phyloP scores from a whole-genome alignment of 2,888 invertebrate genomes.

The Drosophila helvetica region DNA sequence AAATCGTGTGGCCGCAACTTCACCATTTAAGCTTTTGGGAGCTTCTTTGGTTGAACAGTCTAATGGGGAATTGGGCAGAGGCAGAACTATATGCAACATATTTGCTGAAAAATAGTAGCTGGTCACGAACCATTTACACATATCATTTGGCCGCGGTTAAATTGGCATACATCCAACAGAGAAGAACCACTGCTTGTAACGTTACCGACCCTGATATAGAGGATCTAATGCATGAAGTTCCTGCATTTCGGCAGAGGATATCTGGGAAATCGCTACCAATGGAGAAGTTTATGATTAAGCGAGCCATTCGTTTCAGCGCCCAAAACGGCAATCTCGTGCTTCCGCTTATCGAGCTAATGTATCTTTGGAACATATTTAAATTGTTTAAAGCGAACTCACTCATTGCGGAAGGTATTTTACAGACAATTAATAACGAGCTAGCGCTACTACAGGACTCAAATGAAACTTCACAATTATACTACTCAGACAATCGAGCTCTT shows the following conservation, averaged over 20 bases:
- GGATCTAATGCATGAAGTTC: conserved; percentile 89
- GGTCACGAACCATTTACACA: conserved; percentile 96
- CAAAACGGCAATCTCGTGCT: conserved; percentile 90
- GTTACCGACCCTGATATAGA: conserved; percentile 83
- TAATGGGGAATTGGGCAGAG: conserved; percentile 88
- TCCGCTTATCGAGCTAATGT: conserved; percentile 94
- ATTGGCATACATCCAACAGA: conserved; percentile 87
- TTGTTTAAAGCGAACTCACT: conserved; percentile 89
- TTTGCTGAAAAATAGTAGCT: conserved; percentile 91
- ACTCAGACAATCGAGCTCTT: conserved; percentile 90
- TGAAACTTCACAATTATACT: conserved; percentile 80
- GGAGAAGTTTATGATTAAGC: conserved; percentile 97
- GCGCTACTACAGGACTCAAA: conserved; percentile 37
- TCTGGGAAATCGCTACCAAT: conserved; percentile 98
- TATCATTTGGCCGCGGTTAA: conserved; percentile 95
- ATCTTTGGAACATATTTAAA: conserved; percentile 96
- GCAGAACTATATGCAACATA: conserved; percentile 89
- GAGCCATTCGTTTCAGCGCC: conserved; percentile 90
- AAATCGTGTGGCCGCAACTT: conserved; percentile 94
- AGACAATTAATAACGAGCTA: conserved; percentile 86
- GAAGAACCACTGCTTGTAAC: conserved; percentile 52
- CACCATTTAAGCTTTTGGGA: conserved; percentile 98
- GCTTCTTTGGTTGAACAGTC: conserved; percentile 91
- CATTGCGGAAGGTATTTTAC: conserved; percentile 87
- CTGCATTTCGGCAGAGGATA: conserved; percentile 93